Percentiles rank a stretch among this genome's conserved stretches.
These are phyloP conservation scores for Mellilla xanthometata DNA, from an alignment of 2,888 invertebrate species.

Conservation along the genomic window DNA sequence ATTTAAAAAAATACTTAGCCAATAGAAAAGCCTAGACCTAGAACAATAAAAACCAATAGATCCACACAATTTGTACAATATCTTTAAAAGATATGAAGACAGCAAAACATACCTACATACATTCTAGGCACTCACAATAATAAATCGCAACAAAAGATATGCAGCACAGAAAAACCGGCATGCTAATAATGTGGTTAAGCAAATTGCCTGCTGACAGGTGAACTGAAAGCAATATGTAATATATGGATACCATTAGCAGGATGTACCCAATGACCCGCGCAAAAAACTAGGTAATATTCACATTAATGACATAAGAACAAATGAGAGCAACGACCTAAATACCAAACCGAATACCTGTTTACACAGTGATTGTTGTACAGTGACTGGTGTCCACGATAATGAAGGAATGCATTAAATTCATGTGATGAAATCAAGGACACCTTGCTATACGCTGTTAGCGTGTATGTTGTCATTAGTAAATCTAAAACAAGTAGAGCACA, in stretches of 20 bases:
- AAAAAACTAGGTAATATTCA: slow-evolving; percentile 32
- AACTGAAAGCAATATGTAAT: slow-evolving; percentile 21
- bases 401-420: slow-evolving; percentile 6
- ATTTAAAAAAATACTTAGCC: too few relatives aligned
- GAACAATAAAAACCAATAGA: too few relatives aligned
- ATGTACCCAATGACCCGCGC: slow-evolving; percentile 27
- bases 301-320: slow-evolving; percentile 47
- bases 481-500: too few relatives aligned
- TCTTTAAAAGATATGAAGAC: slow-evolving; percentile 3
- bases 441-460: background rate
- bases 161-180: slow-evolving; percentile 5
- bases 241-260: slow-evolving; percentile 31
- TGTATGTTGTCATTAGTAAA: too few relatives aligned
- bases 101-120: slow-evolving; percentile 1
- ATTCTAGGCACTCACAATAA: slow-evolving; percentile 7
- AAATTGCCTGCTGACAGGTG: slow-evolving; percentile 27
- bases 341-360: slow-evolving; percentile 35
- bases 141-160: slow-evolving; percentile 13
- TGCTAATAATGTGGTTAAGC: slow-evolving; percentile 18
- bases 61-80: slow-evolving; percentile 2
- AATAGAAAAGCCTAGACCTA: too few relatives aligned
- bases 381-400: slow-evolving; percentile 9
- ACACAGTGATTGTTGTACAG: slow-evolving; percentile 14
- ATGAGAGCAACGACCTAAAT: slow-evolving; percentile 49
- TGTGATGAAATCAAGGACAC: background rate